Base-by-base conservation (phyloP, 1,140 invertebrate species). In the Formica exsecta region DNA sequence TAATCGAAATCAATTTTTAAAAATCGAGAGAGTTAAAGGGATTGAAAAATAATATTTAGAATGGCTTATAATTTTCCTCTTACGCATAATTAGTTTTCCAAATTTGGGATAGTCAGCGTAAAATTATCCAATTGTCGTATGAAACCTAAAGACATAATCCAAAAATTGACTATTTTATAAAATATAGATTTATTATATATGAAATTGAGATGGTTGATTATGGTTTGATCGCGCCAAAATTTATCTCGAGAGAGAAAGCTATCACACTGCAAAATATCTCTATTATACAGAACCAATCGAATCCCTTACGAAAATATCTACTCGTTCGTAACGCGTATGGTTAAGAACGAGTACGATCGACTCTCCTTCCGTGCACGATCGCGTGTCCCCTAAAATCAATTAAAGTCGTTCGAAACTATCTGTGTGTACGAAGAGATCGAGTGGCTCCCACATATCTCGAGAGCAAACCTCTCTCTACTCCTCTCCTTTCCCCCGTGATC, bases 401-500 rank as follows among this genome's bases (percentile, higher is more conserved):
- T 91, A 91, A 91, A 91, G 86, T 85, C 86, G 81, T 75, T 90
- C 57, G 77, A 64, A 85, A 89, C 71, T 88, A 84, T 91, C 87
- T 90, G 90, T 91, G 90, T 89, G 90, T 90, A 91, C 90, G 84
- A 90, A 57, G 64, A 62, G 73, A 87, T 85, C 76, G 87, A 86
- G 76, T 76, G 87, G 90, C 90, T 91, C 89, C 89, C 89, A 91
- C 89, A 90, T 90, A 87, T 89, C 79, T 83, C 80, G 89, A 48
- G 86, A 90, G 74, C 80, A 62, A 77, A 70, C 65, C 65, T 80
- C 76, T 41, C 76, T 57, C 64, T 71, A 83, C 19, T 44, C 32
- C 32, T 75, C 48, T 75, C 59, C 57, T 74, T 75, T n/a, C 61
- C 38, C 11, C 32, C 57, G 22, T 3, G 1, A 36, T 29, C 86